Evolutionary conservation across 1,140 invertebrate genomes (phyloP).

Genomic region (Calycopis cecrops): DNA sequence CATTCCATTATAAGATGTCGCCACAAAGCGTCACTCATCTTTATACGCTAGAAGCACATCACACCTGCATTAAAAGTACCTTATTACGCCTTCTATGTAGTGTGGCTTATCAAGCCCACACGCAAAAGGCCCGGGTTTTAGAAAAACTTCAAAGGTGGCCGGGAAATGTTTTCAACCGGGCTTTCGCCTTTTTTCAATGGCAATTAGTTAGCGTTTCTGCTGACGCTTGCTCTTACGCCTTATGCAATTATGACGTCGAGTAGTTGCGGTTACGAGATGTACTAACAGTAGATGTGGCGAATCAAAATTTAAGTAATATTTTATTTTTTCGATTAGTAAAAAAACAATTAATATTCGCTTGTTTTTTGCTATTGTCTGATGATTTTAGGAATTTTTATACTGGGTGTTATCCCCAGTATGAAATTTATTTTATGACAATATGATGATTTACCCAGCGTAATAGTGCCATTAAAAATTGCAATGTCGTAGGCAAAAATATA

Average conservation of each 20-base stretch:
- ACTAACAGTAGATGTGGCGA: constrained; percentile 13
- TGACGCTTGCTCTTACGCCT: constrained; percentile 59
- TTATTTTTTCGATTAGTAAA: no score
- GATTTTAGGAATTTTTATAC: no score
- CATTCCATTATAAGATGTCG: constrained; percentile 38
- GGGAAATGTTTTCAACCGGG: constrained; percentile 67
- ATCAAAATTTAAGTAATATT: background rate
- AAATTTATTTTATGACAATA: no score
- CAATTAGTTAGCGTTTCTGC: constrained; percentile 67
- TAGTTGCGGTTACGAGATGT: constrained; percentile 32
- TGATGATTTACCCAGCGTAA: no score
- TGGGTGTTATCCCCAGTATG: no score
- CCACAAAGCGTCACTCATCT: constrained; percentile 51
- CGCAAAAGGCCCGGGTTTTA: constrained; percentile 50
- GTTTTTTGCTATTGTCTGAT: no score
- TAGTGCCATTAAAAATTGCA: no score
- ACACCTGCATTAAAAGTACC: constrained; percentile 68
- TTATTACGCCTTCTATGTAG: constrained; percentile 64
- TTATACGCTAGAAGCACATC: constrained; percentile 39
- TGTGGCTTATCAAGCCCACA: constrained; percentile 64
- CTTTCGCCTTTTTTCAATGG: constrained; percentile 73
- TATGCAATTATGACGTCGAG: constrained; percentile 62
- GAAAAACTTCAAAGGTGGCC: constrained; percentile 63
- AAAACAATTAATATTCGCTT: no score
- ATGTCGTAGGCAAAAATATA: no score